Evolutionary conservation across 2,797 vertebrate genomes (phyloP), one percentile per base, ranked within the genome.

Genomic region (Psittacula echo): DNA sequence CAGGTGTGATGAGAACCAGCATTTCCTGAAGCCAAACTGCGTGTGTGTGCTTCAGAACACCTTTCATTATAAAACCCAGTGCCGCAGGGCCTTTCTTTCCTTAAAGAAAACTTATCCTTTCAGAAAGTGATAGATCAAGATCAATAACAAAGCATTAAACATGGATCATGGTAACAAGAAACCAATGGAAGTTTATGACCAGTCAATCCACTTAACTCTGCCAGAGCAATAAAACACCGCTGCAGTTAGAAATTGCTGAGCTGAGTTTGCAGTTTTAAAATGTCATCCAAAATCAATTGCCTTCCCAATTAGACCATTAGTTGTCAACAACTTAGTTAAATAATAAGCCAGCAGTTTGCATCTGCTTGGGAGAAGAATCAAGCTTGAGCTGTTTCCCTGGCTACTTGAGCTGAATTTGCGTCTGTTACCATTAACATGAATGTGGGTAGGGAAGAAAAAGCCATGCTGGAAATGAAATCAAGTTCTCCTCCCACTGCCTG

Each of bases 211-310:
- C 70, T 94, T 94, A 94, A 87, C 48, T 95, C 77, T 78, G 79
- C n/a, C 76, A 76, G 94, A 94, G 87, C 62, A 81, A 84, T 91
- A 95, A 92, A 37, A 73, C 47, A 60, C 29, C 27, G 30, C 9
- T 0, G 6, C 15, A 32, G 18, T 81, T 86, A 90, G 84, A 88
- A 96, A 86, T 61, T 37, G 41, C 86, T 80, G 44, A 84, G 76
- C 91, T 95, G 87, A 94, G 85, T 71, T 70, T 90, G 89, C 85
- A 94, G 82, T 81, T 92, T 86, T 82, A 88, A 89, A 94, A 91
- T 39, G 82, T 71, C 64, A 76, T 67, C 79, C 94, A 89, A 88
- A 95, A 96, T 95, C 95, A 94, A 94, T 93, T 88, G 65, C n/a
- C 18, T 16, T 34, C 19, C 51, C n/a, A 51, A 61, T 85, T 91